Base-by-base conservation (phyloP, 2,888 invertebrate species). In the Caenorhabditis sinica region DNA sequence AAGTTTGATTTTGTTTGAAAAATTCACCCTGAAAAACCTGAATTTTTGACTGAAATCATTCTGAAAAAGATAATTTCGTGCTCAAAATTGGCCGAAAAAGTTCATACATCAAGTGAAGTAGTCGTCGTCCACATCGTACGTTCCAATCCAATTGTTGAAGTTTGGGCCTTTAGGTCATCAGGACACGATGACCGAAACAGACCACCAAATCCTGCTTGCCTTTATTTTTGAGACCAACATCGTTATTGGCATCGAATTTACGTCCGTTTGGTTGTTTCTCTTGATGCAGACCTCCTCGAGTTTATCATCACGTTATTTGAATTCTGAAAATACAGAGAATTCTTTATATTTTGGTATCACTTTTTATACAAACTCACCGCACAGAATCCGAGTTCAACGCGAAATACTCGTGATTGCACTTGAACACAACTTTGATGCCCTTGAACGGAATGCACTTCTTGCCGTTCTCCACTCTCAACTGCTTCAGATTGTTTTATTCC, bases 401-500 rank as follows among this genome's bases (percentile, higher is more conserved):
- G 25, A 77, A 77, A 15, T 77, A 77, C 61, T 77, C 69, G n/a
- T 68, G 28, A 15, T 77, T 33, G 30, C 77, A 77, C 43, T 69
- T 77, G 20, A 61, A 30, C 2, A 60, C 61, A 5, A 69, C 69
- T n/a, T 68, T 68, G 20, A 33, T n/a, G n/a, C n/a, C n/a, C n/a
- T n/a, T n/a, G n/a, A n/a, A n/a, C n/a, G n/a, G n/a, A n/a, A n/a
- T n/a, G n/a, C n/a, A n/a, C n/a, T n/a, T n/a, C n/a, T n/a, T n/a
- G n/a, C n/a, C n/a, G n/a, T n/a, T n/a, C n/a, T n/a, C n/a, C n/a
- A n/a, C n/a, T n/a, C n/a, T n/a, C n/a, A n/a, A n/a, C n/a, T n/a
- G n/a, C n/a, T n/a, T 8, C 17, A 75, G 25, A 30, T 56, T 56
- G 9, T 15, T 40, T 13, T 75, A 75, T 45, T 33, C 75, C 75